Evolutionary conservation across 1,140 invertebrate genomes (phyloP), one percentile per base, ranked within the genome.

Genomic region (Daktulosphaira vitifoliae): DNA sequence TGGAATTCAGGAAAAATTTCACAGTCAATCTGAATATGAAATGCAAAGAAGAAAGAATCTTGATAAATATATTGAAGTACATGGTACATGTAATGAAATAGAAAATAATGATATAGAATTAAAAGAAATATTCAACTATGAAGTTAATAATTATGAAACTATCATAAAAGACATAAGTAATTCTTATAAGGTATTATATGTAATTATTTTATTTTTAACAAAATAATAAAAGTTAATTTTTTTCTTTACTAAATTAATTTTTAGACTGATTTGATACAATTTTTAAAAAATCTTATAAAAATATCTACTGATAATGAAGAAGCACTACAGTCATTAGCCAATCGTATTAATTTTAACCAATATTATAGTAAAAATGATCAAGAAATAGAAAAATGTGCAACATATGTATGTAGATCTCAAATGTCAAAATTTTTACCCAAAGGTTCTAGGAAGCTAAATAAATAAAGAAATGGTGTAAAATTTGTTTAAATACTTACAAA

Each of bases 221-320:
- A 52, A 29, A 37, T 1, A 16, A 3, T 33, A 52, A n/a, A n/a
- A n/a, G n/a, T n/a, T n/a, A n/a, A n/a, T n/a, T n/a, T n/a, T n/a
- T n/a, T 3, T 49, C 13, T 15, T n/a, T 23, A 11, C 16, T 42
- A 23, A 1, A 44, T n/a, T 44, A 18, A 15, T 15, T 8, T 4
- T 18, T 15, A 62, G 56, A 15, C 20, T 33, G 56, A 62, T 48
- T 62, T 62, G 5, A 39, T n/a, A 15, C 44, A 46, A 48, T 62
- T 62, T 48, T 62, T 62, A 15, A 62, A 62, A 33, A 62, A 62
- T 46, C 42, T 62, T 6, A 62, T 62, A 20, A 29, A 48, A 62
- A 42, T 62, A 7, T 62, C 56, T 0, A 48, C 42, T 8, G 42
- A 62, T 15, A 39, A 62, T 18, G 39, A 48, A 15, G 54, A 59